phyloP scores from a whole-genome alignment of 2,797 vertebrate genomes.

The Coregonus suidteri region DNA sequence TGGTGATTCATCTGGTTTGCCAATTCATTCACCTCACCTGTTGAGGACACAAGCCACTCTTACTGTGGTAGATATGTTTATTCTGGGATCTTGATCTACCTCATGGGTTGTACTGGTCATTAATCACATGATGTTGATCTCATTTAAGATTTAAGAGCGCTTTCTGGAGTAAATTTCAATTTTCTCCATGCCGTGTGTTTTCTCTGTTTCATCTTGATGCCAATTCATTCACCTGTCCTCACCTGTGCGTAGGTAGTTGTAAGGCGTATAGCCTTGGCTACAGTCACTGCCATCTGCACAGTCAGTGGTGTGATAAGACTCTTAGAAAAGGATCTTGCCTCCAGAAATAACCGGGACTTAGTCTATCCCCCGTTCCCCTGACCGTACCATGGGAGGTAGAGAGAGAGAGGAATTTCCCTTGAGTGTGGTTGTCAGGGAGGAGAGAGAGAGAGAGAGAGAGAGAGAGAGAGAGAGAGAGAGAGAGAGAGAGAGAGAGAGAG shows the following conservation, averaged over 20 bases:
- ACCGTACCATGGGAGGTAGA: not conserved
- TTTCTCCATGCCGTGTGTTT: too few species aligned
- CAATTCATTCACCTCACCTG: not conserved
- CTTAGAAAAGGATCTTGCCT: conserved; percentile 52
- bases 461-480: conserved; percentile 3
- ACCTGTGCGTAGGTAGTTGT: not conserved
- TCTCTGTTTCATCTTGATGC: not conserved
- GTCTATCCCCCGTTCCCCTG: not conserved
- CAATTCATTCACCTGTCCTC: not conserved
- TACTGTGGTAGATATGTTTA: not conserved
- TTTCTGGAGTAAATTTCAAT: too few species aligned
- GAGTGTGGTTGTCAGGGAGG: too few species aligned
- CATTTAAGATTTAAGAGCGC: too few species aligned
- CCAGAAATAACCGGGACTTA: conserved; percentile 60
- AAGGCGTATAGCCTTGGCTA: not conserved
- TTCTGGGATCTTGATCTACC: not conserved
- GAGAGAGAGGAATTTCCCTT: not conserved
- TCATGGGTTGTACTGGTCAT: not conserved
- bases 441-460: conserved; percentile 19
- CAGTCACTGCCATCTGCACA: conserved; percentile 24
- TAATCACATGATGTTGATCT: too few species aligned
- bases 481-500: conserved; percentile 8
- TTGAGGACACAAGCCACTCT: not conserved
- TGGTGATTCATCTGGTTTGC: not conserved
- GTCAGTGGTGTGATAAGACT: conserved; percentile 57